Percentiles rank a stretch among this genome's conserved stretches.
Conservation (phyloP, 2,797 vertebrate species). For the Miichthys miiuy region DNA sequence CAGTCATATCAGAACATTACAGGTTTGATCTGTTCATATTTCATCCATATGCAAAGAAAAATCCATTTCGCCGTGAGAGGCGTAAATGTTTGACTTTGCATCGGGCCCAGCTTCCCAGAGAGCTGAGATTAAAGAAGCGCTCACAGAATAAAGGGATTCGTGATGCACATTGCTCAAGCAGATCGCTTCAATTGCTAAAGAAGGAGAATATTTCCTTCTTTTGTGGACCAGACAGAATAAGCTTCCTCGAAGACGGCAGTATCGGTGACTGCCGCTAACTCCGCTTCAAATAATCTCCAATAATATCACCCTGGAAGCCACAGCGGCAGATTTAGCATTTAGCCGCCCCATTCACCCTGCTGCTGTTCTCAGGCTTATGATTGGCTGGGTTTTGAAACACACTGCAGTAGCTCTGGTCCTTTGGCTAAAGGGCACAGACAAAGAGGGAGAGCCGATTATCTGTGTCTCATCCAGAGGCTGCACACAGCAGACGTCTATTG, state of each 20-base stretch:
- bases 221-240: slow-evolving; percentile 49
- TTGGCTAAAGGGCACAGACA: slow-evolving; percentile 77
- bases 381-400: slow-evolving; percentile 56
- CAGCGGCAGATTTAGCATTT: slow-evolving; percentile 68
- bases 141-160: slow-evolving; percentile 73
- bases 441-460: slow-evolving; percentile 77
- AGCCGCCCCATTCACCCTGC: slow-evolving; percentile 46
- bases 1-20: slow-evolving; percentile 60
- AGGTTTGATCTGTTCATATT: slow-evolving; percentile 64
- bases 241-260: slow-evolving; percentile 56
- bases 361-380: slow-evolving; percentile 50
- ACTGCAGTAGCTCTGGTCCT: slow-evolving; percentile 62
- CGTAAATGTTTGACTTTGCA: slow-evolving; percentile 69
- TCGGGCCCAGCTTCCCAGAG: slow-evolving; percentile 62
- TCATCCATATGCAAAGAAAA: slow-evolving; percentile 64
- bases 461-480: slow-evolving; percentile 71
- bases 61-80: slow-evolving; percentile 58
- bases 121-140: slow-evolving; percentile 72
- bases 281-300: slow-evolving; percentile 64
- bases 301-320: slow-evolving; percentile 65
- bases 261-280: slow-evolving; percentile 45
- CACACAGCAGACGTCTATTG: slow-evolving; percentile 62
- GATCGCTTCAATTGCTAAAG: slow-evolving; percentile 58
- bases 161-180: slow-evolving; percentile 66
- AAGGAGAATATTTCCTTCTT: slow-evolving; percentile 58